Base-by-base conservation (phyloP, 2,797 vertebrate genomes). In the Malurus leucopterus region DNA sequence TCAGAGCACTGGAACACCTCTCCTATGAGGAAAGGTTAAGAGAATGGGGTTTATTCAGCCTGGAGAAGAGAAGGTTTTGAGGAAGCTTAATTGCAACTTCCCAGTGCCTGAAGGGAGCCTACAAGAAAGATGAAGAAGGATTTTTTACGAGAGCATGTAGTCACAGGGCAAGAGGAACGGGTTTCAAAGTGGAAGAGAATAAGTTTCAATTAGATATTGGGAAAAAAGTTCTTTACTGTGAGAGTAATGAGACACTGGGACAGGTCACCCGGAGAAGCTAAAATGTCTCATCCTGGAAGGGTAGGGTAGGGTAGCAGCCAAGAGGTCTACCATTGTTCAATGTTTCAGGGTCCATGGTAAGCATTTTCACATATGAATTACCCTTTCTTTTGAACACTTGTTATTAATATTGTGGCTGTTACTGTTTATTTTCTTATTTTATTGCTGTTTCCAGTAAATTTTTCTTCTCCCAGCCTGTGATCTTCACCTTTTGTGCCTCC, bases 241-340 rank as follows among this genome's bases (percentile, higher is more conserved):
- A 41, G 34, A 27, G 2, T 63, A 8, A 8, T n/a, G 19, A 49
- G 49, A 36, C 13, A 11, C 7, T 23, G 9, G 7, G 62, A 55
- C 18, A 49, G 5, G 11, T 11, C 43, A 7, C 30, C 10, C 9
- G 23, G 64, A 49, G 34, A 41, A 41, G 9, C 4, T 47, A 3
- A 17, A 15, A 6, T 0, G 1, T 10, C 15, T 22, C 34, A 27
- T 27, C 55, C 49, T 54, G 12, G 49, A 53, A 53, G 10, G 0
- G 0, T 24, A 22, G 10, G 0, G 0, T 24, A 22, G 17, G 3
- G 7, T 43, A 50, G 5, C 30, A 6, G 21, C 1, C 0, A 72
- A 40, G 29, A 6, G 15, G 2, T 65, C 29, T 10, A 13, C 13
- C 8, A 34, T 4, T 53, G 15, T 14, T n/a, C 4, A 10, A 34